Conservation (phyloP, 2,797 vertebrate genomes). For the Sebastes cheni region DNA sequence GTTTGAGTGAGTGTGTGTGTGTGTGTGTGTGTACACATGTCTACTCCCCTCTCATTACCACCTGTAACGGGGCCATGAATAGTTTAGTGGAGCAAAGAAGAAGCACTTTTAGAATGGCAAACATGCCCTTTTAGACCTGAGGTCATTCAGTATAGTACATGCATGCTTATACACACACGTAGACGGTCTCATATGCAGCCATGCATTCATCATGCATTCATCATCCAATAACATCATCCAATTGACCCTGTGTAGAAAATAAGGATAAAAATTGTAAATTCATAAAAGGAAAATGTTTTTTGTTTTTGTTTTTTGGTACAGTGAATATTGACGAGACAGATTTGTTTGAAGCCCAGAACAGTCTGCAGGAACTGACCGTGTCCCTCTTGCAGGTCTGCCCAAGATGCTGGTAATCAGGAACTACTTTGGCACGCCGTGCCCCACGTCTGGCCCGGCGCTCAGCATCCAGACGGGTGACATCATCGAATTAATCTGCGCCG, state of each 20-base stretch:
- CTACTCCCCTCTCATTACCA: constrained; percentile 37
- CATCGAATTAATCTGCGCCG: constrained; percentile 90
- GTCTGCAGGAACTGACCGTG: not conserved
- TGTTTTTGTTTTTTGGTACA: too few relatives aligned
- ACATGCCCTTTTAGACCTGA: not conserved
- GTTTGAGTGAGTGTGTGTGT: not conserved
- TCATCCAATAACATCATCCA: too few relatives aligned
- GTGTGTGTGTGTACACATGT: not conserved
- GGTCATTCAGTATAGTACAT: not conserved
- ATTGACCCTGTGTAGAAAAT: not conserved
- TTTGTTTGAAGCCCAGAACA: not conserved
- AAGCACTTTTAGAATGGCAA: constrained; percentile 33
- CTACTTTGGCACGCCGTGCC: constrained; percentile 88
- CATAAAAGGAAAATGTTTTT: too few relatives aligned
- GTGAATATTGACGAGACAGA: not conserved
- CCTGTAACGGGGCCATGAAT: constrained; percentile 43
- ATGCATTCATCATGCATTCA: too few relatives aligned
- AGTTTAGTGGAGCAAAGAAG: constrained; percentile 34
- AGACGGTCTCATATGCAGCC: not conserved
- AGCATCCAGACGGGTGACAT: constrained; percentile 91
- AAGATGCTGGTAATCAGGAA: constrained; percentile 93
- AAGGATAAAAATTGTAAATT: not conserved
- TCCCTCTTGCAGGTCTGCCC: constrained; percentile 84
- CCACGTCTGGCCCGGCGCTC: constrained; percentile 85
- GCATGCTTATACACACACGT: not conserved